phyloP scores from a whole-genome alignment of 2,113 vertebrate species.

The Dipodomys stephensi region DNA sequence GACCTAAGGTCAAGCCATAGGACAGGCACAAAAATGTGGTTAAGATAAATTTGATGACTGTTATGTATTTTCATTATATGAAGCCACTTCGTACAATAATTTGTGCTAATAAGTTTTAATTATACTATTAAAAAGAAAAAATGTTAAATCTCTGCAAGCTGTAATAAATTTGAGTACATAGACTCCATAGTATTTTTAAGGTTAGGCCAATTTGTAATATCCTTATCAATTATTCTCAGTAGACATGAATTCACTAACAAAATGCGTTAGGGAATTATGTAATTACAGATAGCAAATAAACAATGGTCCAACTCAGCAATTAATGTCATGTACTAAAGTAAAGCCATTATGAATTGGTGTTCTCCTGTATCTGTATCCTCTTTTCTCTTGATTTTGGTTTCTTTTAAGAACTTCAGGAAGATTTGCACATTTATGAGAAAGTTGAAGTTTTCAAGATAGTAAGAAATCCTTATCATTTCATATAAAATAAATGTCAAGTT shows the following conservation, averaged over 20 bases:
- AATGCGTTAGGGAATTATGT: background rate
- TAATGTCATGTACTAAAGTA: slow-evolving; percentile 1
- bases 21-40: no score
- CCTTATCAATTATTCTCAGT: background rate
- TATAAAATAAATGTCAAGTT: slow-evolving; percentile 76
- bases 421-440: slow-evolving; percentile 46
- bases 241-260: background rate
- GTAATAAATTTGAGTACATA: background rate
- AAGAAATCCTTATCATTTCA: slow-evolving; percentile 58
- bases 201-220: background rate
- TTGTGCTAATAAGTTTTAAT: no score
- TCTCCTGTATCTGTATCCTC: background rate
- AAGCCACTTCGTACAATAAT: no score
- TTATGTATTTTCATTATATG: no score
- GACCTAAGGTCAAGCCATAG: no score
- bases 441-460: slow-evolving; percentile 18
- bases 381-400: background rate
- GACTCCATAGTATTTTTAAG: background rate
- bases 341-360: background rate
- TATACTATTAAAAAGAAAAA: background rate
- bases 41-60: no score
- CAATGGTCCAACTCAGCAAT: slow-evolving; percentile 9
- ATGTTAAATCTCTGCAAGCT: background rate
- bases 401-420: slow-evolving; percentile 33
- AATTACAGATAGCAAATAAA: slow-evolving; percentile 41